Conservation (phyloP, 2,888 invertebrate genomes). For the Lymantria monacha region DNA sequence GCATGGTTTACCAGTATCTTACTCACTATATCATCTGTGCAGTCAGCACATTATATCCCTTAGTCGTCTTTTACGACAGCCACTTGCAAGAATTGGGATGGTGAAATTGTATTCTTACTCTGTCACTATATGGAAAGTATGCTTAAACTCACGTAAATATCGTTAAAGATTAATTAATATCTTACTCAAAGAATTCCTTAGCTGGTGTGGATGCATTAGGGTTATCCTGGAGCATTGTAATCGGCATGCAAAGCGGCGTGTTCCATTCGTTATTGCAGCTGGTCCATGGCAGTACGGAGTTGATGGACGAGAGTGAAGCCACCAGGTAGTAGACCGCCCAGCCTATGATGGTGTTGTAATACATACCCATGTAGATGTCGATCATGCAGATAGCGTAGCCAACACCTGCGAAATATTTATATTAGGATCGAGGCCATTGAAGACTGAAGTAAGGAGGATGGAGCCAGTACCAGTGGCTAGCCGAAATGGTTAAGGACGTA, state of each 20-base stretch:
- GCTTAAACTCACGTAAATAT: too few species aligned
- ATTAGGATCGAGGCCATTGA: too few species aligned
- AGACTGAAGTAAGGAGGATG: too few species aligned
- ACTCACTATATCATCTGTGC: too few species aligned
- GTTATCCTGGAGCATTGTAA: slow-evolving; percentile 78
- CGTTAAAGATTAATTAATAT: too few species aligned
- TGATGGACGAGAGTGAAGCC: slow-evolving; percentile 91
- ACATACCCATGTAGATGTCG: slow-evolving; percentile 97
- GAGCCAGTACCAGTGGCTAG: too few species aligned
- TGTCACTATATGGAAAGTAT: neutral
- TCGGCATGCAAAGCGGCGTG: slow-evolving; percentile 87
- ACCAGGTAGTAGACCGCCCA: slow-evolving; percentile 97
- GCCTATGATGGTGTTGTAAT: slow-evolving; percentile 98
- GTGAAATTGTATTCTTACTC: neutral
- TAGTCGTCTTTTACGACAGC: neutral
- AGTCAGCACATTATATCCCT: neutral
- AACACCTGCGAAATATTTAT: slow-evolving; percentile 84
- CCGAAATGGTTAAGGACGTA: too few species aligned
- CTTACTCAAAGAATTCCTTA: slow-evolving; percentile 94
- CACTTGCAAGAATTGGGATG: neutral
- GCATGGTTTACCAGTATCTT: too few species aligned
- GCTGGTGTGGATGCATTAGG: slow-evolving; percentile 88
- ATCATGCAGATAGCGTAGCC: slow-evolving; percentile 98
- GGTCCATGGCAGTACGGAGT: slow-evolving; percentile 92
- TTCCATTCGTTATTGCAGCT: slow-evolving; percentile 94